Conservation (phyloP, 2,888 invertebrate species). For the Heliconius ismenius region DNA sequence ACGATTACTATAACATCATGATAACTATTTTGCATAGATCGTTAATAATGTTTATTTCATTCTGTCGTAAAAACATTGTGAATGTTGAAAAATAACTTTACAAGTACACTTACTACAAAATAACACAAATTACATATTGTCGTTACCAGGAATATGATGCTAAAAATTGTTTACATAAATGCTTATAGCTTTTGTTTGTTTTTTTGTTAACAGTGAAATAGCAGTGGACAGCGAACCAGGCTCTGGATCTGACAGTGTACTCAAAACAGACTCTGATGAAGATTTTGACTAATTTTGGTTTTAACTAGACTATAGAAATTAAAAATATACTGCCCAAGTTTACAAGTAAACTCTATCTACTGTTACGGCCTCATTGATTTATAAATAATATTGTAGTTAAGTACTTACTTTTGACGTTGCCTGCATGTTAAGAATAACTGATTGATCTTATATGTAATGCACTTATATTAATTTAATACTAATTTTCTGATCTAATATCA, state of each 20-base stretch:
- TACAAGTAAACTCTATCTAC: slow-evolving; percentile 20
- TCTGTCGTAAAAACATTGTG: slow-evolving; percentile 12
- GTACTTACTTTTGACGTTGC: not conserved
- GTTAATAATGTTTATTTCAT: slow-evolving; percentile 14
- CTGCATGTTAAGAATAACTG: slow-evolving; percentile 12
- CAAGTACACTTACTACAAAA: not conserved
- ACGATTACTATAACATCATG: slow-evolving; percentile 14
- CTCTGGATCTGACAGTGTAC: slow-evolving; percentile 76
- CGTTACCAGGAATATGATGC: not conserved
- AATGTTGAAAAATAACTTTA: slow-evolving; percentile 1
- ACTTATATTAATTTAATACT: slow-evolving; percentile 2
- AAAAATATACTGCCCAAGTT: slow-evolving; percentile 31
- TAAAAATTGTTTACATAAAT: not conserved
- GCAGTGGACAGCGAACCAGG: slow-evolving; percentile 74
- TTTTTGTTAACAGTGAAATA: slow-evolving; percentile 58
- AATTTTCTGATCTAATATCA: not conserved
- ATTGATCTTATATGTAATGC: slow-evolving; percentile 7
- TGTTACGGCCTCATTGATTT: not conserved
- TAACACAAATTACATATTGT: not conserved
- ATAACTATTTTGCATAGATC: slow-evolving; percentile 22
- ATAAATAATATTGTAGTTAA: slow-evolving; percentile 3
- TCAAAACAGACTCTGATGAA: slow-evolving; percentile 78
- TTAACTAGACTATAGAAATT: slow-evolving; percentile 16
- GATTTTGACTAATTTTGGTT: slow-evolving; percentile 66
- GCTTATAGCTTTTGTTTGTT: slow-evolving; percentile 1